Evolutionary conservation across 1,140 invertebrate species (phyloP), one percentile per base, ranked within the genome.

Genomic region (Penaeus japonicus): DNA sequence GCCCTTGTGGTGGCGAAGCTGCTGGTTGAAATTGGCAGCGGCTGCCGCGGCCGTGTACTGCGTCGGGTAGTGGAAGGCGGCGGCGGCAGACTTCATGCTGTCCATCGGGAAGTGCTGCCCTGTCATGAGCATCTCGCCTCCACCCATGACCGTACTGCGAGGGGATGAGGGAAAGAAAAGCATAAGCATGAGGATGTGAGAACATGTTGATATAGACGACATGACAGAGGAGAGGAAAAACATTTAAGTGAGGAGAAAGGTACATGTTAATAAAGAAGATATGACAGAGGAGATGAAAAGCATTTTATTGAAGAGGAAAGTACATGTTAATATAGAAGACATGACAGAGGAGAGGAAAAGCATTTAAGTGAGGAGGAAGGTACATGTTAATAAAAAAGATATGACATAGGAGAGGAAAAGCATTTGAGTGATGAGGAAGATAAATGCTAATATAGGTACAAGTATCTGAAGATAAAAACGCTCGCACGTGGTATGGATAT

Each of bases 1-100:
- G 12, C 87, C 83, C 57, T 89, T 89, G 82, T 89, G 87, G 75
- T 89, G 87, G 70, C 87, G 82, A 39, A 89, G 82, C 59, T 89
- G 87, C 73, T 89, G 87, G 54, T 89, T 89, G 82, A 89, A 89
- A 55, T 89, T 89, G 32, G 87, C 87, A 15, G 87, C 87, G 5
- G 87, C 87, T 35, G 87, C 87, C n/a, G 86, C 86, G 24, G 87
- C 87, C 20, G 82, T 89, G 75, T 89, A 89, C 82, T 89, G 87
- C 39, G 82, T 84, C 22, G 87, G 87, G 82, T 89, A 89, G 82
- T 89, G 87, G 82, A 89, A 89, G 75, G 84, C 84, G 10, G 84
- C 84, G 18, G 78, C 75, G n/a, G 85, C 85, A 22, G 82, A 75
- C 73, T 84, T 89, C 87, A 84, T 89, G 57, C 27, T 79, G 20